Conservation (phyloP, 92 coral and sea anemone species). For the Muricea muricata region DNA sequence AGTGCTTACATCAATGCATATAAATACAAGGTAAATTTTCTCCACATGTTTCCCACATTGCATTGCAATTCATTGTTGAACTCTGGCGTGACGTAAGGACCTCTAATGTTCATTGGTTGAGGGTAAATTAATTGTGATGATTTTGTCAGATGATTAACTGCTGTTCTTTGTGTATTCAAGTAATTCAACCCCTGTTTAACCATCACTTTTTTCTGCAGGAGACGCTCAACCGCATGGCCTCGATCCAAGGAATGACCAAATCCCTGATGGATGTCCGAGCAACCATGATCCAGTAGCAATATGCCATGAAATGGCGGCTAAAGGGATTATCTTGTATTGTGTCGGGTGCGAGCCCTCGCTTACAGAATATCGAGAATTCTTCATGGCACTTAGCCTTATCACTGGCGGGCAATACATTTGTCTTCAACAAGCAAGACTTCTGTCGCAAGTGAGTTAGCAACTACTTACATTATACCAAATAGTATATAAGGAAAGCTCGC, state of each 20-base stretch:
- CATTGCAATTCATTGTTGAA: too few relatives aligned
- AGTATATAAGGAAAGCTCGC: too few relatives aligned
- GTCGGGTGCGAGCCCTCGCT: constrained; percentile 94
- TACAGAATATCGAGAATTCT: constrained; percentile 72
- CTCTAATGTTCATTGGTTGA: too few relatives aligned
- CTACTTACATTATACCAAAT: too few relatives aligned
- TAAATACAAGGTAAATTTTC: too few relatives aligned
- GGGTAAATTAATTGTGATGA: too few relatives aligned
- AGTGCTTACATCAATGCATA: too few relatives aligned
- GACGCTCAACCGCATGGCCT: constrained; percentile 99
- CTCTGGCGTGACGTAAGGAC: too few relatives aligned
- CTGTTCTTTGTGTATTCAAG: too few relatives aligned
- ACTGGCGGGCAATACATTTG: constrained; percentile 98
- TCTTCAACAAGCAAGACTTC: constrained; percentile 64
- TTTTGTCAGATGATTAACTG: too few relatives aligned
- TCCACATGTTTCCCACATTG: too few relatives aligned
- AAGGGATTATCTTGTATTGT: constrained; percentile 86
- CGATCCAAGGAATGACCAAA: constrained; percentile 66
- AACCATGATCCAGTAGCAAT: constrained; percentile 75
- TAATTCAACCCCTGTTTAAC: too few relatives aligned
- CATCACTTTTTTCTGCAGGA: constrained; percentile 62
- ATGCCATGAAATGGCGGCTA: constrained; percentile 78
- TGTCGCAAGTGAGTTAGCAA: constrained; percentile 87
- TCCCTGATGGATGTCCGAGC: constrained; percentile 89
- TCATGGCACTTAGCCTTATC: constrained; percentile 77